Evolutionary conservation across 2,113 vertebrate species (phyloP), one percentile per base, ranked within the genome.

Genomic region (Triplophysa dalaica): DNA sequence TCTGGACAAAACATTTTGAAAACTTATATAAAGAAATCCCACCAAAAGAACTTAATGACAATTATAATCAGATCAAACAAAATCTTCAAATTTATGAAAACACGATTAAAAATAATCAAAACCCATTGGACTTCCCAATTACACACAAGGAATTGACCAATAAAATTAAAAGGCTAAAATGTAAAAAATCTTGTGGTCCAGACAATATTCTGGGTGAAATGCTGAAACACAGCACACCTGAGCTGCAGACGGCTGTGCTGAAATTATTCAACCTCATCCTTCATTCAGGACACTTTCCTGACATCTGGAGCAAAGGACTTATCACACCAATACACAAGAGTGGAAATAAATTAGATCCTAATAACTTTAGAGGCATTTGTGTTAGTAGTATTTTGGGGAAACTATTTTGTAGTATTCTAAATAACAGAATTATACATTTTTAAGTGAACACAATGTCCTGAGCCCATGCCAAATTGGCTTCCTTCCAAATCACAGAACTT

Each of bases 1-100:
- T 78, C 22, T 78, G 76, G 76, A 68, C 66, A 77, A 67, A 26
- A 38, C 26, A 70, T 61, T 79, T 62, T 29, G 56, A 80, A 62
- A 60, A 70, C 5, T 3, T 65, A 13, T 76, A 38, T 63, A 24
- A 48, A 63, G 58, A 50, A 63, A 50, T 48, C n/a, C 5, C 69
- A 17, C 21, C 50, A 70, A 70, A 67, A 9, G n/a, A 21, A 65
- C 58, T 7, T 1, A 26, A 74, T 52, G 22, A 17, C 3, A 50
- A 26, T 19, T 29, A 79, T n/a, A 24, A 56, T 58, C 26, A 33
- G 29, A 52, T 78, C 7, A 60, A 69, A 24, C 52, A 29, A 61
- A 38, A 38, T 41, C 14, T 79, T 29, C 33, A 80, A 16, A 50
- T 21, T 1, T 58, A 29, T 17, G 43, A 41, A 73, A 13, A 26